Percentiles rank a stretch among this genome's conserved stretches.
Conservation (phyloP, 2,888 invertebrate genomes). For the Eupithecia dodoneata region DNA sequence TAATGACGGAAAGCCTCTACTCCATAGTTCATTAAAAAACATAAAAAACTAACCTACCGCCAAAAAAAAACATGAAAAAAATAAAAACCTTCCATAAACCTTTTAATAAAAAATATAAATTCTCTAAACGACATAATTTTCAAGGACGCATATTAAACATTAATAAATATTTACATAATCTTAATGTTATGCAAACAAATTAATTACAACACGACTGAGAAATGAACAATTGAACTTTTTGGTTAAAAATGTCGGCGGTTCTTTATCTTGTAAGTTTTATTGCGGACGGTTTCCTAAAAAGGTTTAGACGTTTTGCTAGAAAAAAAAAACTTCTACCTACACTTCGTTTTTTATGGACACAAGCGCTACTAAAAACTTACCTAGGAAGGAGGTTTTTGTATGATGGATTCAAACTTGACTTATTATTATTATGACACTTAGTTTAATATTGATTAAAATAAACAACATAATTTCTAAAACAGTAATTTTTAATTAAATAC, state of each 20-base stretch:
- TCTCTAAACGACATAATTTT: slow-evolving; percentile 27
- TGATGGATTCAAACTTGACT: not conserved
- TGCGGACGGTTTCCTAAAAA: slow-evolving; percentile 26
- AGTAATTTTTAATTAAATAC: not conserved
- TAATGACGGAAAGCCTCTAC: not conserved
- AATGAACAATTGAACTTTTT: slow-evolving; percentile 39
- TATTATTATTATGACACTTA: not conserved
- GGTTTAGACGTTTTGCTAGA: slow-evolving; percentile 15
- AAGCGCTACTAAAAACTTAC: not conserved
- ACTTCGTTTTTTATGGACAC: slow-evolving; percentile 2
- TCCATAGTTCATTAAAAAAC: not conserved
- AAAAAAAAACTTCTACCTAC: not conserved
- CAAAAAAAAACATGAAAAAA: slow-evolving; percentile 13
- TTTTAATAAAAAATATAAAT: slow-evolving; percentile 6
- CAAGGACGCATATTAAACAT: slow-evolving; percentile 26
- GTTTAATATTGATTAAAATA: not conserved
- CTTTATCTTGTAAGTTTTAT: slow-evolving; percentile 32
- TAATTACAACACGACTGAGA: slow-evolving; percentile 52
- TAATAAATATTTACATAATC: slow-evolving; percentile 44
- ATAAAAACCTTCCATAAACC: slow-evolving; percentile 6
- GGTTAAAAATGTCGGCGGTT: slow-evolving; percentile 39
- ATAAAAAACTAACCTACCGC: not conserved
- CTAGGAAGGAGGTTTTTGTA: not conserved
- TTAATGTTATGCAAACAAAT: slow-evolving; percentile 65
- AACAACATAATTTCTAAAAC: not conserved